Base-by-base conservation (phyloP, 2,888 invertebrate genomes). In the Pemphredon lugubris region DNA sequence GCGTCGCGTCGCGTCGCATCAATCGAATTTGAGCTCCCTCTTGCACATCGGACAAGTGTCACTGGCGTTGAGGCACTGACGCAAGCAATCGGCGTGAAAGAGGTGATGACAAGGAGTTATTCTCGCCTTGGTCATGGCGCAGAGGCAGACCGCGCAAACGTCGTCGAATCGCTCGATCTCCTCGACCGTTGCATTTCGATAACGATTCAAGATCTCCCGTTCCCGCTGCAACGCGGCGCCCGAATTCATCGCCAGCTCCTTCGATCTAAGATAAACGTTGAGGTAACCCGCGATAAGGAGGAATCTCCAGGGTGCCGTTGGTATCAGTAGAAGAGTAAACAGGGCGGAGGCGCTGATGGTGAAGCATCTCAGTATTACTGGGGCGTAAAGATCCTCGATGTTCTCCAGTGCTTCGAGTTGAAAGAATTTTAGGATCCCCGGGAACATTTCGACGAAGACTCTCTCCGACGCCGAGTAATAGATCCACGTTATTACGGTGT, bases 31-130 rank as follows among this genome's bases (percentile, higher is more conserved):
- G 72, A 93, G 93, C 66, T 93, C 92, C 70, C 94, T 91, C 77
- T 95, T 94, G 87, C 95, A 96, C 85, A 95, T 93, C 0, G 95
- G 95, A 83, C 95, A 95, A 73, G 92, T 91, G 74, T 94, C 92
- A 2, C 93, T 93, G 11, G 92, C 91, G 74, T 93, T 94, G n/a
- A 95, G 91, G 84, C 95, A 95, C 75, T 92, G 92, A 67, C 95
- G 90, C 18, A 96, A 90, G 84, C 96, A 96, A 86, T 94, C 94
- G 0, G 94, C 94, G 85, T 96, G 96, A 89, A 95, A 96, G 86
- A 94, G 92, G 86, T 96, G 96, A 51, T 94, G 94, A 85, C 96
- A 96, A 0, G 95, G 95, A 0, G 95, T 95, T 7, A 95, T 93
- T 37, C 95, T 91, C 0, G 95, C 95, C 5, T 93, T 92, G 54